phyloP scores from a whole-genome alignment of 2,888 invertebrate genomes.

The Fragum fragum region DNA sequence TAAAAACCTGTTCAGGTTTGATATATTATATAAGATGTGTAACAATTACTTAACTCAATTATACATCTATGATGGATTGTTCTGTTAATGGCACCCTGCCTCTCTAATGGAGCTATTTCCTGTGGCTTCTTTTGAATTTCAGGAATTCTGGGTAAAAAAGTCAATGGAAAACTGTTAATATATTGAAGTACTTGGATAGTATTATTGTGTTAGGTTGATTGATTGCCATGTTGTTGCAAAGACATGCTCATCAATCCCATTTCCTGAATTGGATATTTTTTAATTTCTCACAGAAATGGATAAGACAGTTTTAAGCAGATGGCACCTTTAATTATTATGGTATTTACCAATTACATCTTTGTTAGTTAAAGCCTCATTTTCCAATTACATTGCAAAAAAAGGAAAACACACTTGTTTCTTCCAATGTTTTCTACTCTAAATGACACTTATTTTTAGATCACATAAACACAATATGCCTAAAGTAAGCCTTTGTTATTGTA shows the following conservation, averaged over 20 bases:
- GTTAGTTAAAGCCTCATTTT: no score
- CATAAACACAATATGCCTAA: no score
- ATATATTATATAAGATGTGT: background rate
- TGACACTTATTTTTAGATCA: no score
- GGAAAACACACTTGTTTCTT: no score
- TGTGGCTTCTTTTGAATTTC: slow-evolving; percentile 6
- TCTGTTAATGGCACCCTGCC: background rate
- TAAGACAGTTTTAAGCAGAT: background rate
- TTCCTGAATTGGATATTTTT: slow-evolving; percentile 1
- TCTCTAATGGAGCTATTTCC: background rate
- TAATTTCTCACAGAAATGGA: background rate
- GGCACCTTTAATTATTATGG: background rate
- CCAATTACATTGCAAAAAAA: no score
- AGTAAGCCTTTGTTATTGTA: no score
- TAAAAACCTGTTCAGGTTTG: background rate
- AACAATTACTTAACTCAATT: background rate
- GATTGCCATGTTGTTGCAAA: slow-evolving; percentile 8
- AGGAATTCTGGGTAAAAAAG: background rate
- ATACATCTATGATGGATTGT: background rate
- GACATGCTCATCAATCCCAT: slow-evolving; percentile 23
- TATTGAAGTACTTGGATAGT: background rate
- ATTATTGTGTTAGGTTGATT: slow-evolving; percentile 10
- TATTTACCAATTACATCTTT: no score
- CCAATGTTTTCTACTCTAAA: no score
- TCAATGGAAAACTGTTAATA: background rate